Base-by-base conservation (phyloP, 2,113 vertebrate species). In the Alectura lathami region DNA sequence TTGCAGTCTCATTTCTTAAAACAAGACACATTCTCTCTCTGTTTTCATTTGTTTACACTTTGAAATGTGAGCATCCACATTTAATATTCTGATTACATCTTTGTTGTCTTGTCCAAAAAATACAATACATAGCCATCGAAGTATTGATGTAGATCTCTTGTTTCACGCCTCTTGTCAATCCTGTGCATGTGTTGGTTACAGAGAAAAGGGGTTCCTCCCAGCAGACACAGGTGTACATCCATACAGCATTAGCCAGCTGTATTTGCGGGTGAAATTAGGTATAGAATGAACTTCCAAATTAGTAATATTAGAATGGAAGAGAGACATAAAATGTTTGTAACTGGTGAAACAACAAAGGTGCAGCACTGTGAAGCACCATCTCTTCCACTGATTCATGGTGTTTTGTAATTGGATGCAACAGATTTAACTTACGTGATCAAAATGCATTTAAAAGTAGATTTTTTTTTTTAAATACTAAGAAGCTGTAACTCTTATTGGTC, bases 31-130 rank as follows among this genome's bases (percentile, higher is more conserved):
- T 86, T 83, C 43, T 78, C 47, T n/a, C 53, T 94, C 81, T 42
- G 34, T 96, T 96, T 95, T 88, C 42, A 83, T 94, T 96, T 96
- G 94, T 95, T 97, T 97, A 91, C 9, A n/a, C 77, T 73, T 74
- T 94, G 95, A 97, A 96, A 97, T 91, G 54, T 1, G 26, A 97
- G 86, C 23, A 6, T 87, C 86, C 22, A 48, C 83, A 90, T 89
- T 90, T 78, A 83, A 88, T 94, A 54, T 50, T 91, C 24, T 87
- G 85, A 88, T 62, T 89, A 45, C 50, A 70, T 82, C 60, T 85
- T 82, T 96, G 82, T 91, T 77, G 10, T 48, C 6, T 34, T 73
- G 67, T 40, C 93, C 89, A 94, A 84, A 92, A 91, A 96, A 89
- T 80, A 80, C 48, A 88, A 54, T 30, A 23, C 78, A 91, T 66